phyloP scores from a whole-genome alignment of 2,888 invertebrate genomes.

The Agonopterix heracliana region DNA sequence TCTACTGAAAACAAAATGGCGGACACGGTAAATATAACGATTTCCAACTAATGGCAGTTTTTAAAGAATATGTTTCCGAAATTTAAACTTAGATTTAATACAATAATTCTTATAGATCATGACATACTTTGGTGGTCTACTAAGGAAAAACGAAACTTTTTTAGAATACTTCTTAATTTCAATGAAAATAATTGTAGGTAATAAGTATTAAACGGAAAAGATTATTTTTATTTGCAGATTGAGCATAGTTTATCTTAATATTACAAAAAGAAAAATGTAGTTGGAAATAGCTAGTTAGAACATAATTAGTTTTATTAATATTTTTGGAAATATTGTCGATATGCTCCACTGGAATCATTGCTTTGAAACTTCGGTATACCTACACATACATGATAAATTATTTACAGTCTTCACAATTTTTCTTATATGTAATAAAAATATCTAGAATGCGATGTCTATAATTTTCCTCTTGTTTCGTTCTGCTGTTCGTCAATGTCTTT shows the following conservation, averaged over 20 bases:
- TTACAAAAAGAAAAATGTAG: constrained; percentile 5
- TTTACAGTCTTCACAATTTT: constrained; percentile 65
- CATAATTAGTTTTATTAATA: constrained; percentile 1
- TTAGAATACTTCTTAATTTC: too few relatives aligned
- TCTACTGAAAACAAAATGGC: constrained; percentile 31
- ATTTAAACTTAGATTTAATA: too few relatives aligned
- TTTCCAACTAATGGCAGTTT: constrained; percentile 15
- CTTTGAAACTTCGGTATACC: constrained; percentile 40
- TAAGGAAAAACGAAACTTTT: too few relatives aligned
- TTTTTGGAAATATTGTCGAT: constrained; percentile 52
- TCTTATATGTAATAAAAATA: constrained; percentile 26
- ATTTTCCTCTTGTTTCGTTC: constrained; percentile 49
- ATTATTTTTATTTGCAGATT: not conserved
- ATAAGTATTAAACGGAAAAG: too few relatives aligned
- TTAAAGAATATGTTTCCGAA: too few relatives aligned
- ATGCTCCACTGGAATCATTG: constrained; percentile 64
- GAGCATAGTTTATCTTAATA: too few relatives aligned
- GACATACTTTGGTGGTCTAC: too few relatives aligned
- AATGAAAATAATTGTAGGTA: too few relatives aligned
- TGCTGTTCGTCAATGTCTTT: constrained; percentile 43
- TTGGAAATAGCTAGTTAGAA: constrained; percentile 10
- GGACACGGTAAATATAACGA: constrained; percentile 18
- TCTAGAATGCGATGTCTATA: constrained; percentile 42
- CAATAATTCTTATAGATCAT: too few relatives aligned
- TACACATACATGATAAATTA: constrained; percentile 39